A percentile compares a stretch with the other conserved stretches of the same genome.
Evolutionary conservation across 2,888 invertebrate species (phyloP).

Genomic region (Stenchaetothrips biformis): DNA sequence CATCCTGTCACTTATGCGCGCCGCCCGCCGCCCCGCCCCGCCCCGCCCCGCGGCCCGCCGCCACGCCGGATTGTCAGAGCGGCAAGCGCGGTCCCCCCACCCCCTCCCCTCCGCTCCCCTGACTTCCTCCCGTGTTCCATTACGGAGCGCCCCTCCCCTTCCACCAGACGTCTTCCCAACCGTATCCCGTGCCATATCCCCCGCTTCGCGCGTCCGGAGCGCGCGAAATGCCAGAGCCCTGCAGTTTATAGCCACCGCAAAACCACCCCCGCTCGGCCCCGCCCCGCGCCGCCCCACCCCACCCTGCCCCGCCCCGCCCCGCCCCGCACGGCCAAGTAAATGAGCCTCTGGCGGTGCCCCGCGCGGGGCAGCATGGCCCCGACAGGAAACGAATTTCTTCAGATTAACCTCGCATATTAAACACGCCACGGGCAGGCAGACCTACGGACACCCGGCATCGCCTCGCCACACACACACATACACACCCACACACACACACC

Average conservation of each 20-base stretch:
- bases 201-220: neutral
- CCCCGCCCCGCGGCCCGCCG: neutral
- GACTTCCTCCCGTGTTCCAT: too few relatives aligned
- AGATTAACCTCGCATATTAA: conserved; percentile 16
- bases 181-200: too few relatives aligned
- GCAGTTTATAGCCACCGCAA: conserved; percentile 22
- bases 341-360: neutral
- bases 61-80: neutral
- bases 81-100: too few relatives aligned
- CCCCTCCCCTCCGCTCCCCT: too few relatives aligned
- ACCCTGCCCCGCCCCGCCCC: neutral
- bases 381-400: conserved; percentile 23
- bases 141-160: too few relatives aligned
- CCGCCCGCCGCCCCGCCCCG: neutral
- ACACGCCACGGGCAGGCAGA: neutral
- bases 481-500: neutral
- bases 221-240: conserved; percentile 20
- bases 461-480: neutral
- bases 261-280: neutral
- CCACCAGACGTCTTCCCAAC: too few relatives aligned
- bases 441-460: too few relatives aligned
- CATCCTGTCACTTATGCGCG: conserved; percentile 1
- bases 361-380: neutral
- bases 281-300: neutral
- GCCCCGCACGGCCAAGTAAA: neutral